Conservation (phyloP, 2,797 vertebrate genomes). For the Alcedo atthis region DNA sequence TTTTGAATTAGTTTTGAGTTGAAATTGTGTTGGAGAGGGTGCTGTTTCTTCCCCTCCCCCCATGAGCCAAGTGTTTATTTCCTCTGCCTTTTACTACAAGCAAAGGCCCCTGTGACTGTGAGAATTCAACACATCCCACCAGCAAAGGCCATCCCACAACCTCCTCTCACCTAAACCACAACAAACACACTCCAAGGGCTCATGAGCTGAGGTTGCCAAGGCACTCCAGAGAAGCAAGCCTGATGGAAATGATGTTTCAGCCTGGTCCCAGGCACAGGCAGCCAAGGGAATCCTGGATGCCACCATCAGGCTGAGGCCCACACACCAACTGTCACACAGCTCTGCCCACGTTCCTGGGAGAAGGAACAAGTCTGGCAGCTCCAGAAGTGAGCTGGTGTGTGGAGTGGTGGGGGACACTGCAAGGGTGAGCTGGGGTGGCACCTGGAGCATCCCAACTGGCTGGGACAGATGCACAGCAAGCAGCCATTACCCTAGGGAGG, state of each 20-base stretch:
- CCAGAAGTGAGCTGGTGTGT: not conserved
- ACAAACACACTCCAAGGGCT: not conserved
- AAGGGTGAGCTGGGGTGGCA: not conserved
- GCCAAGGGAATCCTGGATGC: not conserved
- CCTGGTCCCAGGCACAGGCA: not conserved
- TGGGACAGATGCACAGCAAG: not conserved
- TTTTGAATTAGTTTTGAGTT: not conserved
- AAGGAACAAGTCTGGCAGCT: not conserved
- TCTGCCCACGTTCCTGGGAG: not conserved
- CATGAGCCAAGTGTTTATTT: not conserved
- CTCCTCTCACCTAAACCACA: not conserved
- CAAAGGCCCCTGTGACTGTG: not conserved
- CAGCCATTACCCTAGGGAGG: not conserved
- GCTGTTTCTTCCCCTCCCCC: not conserved
- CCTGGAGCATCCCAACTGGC: not conserved
- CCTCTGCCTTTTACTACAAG: not conserved
- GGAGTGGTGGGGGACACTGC: accelerated
- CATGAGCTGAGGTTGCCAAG: not conserved
- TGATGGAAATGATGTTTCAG: not conserved
- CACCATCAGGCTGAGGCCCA: not conserved
- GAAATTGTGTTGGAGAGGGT: not conserved
- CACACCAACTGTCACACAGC: not conserved
- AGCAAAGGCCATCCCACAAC: not conserved
- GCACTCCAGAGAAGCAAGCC: not conserved
- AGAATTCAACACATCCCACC: not conserved